A percentile compares a stretch with the other conserved stretches of the same genome.
phyloP scores from a whole-genome alignment of 2,888 invertebrate genomes.

The Catocala nupta region DNA sequence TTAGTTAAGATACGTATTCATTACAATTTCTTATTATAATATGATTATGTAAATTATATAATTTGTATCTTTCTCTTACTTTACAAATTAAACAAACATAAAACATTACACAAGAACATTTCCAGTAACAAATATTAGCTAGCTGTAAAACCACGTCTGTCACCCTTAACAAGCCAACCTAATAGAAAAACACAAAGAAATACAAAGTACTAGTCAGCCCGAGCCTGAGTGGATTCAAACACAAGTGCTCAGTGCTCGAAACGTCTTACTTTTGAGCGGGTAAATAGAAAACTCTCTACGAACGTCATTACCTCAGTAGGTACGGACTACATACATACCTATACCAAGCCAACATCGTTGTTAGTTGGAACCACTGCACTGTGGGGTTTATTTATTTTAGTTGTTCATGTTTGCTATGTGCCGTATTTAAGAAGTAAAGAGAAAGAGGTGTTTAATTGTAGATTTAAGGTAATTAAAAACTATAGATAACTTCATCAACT shows the following conservation, averaged over 20 bases:
- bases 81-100: no score
- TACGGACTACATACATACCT: no score
- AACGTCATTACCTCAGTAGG: conserved; percentile 13
- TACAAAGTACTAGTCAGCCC: conserved; percentile 12
- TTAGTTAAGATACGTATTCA: no score
- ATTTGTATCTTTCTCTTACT: no score
- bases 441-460: no score
- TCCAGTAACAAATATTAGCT: not conserved
- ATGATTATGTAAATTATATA: no score
- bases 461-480: no score
- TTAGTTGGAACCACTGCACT: not conserved
- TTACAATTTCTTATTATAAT: no score
- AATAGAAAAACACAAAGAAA: conserved; percentile 9
- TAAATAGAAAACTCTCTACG: conserved; percentile 13
- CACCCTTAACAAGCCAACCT: conserved; percentile 3
- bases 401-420: not conserved
- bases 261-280: conserved; percentile 16
- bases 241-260: conserved; percentile 30
- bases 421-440: no score
- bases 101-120: no score
- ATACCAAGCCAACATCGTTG: no score
- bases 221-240: conserved; percentile 22
- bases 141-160: not conserved
- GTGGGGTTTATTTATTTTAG: not conserved
- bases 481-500: no score